Evolutionary conservation across 2,888 invertebrate genomes (phyloP), one percentile per base, ranked within the genome.

Genomic region (Phlogophora meticulosa): DNA sequence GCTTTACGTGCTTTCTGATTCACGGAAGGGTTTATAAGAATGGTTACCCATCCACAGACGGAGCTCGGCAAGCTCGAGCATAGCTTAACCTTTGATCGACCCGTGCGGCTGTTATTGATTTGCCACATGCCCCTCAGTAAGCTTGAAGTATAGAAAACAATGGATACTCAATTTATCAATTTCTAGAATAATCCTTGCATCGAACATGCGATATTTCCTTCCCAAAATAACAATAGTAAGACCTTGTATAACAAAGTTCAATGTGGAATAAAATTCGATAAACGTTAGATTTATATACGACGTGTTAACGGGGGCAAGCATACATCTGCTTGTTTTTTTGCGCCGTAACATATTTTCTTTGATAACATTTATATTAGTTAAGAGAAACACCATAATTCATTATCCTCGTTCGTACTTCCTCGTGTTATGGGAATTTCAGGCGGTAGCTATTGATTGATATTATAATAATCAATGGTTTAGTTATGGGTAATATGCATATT

Each of bases 261-360:
- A 65, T 76, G 60, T 48, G 62, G 77, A 42, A 68, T 61, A 46
- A 59, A 34, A 71, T 65, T 66, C 57, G 46, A 65, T 78, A 69
- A 69, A 72, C 55, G 55, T 52, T 52, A 36, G 11, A 56, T 64
- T 57, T 60, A 72, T 72, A 53, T 74, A 79, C 61, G 63, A 52
- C 46, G 52, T 68, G 77, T 32, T 49, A 72, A 68, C 55, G 67
- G 17, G 15, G 34, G 15, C 7, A 49, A 38, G 55, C 51, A 63
- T 28, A 28, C 28, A 28, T 62, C 15, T 53, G 67, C 56, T 52
- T 48, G 53, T 56, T 75, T 59, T 67, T 67, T 28, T 49, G 4
- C 61, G 15, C 13, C 51, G 22, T 10, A 49, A 53, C 22, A 48
- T 52, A 56, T 69, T 72, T 59, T 55, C 34, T 64, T 70, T 49